A percentile compares a stretch with the other conserved stretches of the same genome.
Evolutionary conservation across 92 coral and sea anemone species (phyloP).

Genomic region (Phymanthus crucifer): DNA sequence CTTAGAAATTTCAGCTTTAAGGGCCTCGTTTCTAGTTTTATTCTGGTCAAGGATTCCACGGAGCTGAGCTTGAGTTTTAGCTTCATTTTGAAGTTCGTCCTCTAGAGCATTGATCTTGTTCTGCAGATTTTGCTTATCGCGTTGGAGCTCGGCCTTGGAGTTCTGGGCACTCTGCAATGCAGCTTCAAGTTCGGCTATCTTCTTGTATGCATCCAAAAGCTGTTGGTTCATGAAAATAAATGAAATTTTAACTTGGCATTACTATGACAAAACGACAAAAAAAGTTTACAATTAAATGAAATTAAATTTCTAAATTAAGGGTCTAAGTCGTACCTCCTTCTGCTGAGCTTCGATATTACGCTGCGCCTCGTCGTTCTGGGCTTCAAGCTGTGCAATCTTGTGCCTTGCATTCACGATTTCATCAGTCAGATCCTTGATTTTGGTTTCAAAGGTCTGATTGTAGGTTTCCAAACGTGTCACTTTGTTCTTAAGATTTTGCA

Average conservation of each 20-base stretch:
- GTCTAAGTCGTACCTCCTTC: slow-evolving; percentile 56
- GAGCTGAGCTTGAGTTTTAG: slow-evolving; percentile 94
- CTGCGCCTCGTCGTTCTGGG: slow-evolving; percentile 74
- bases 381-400: slow-evolving; percentile 87
- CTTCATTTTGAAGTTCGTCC: slow-evolving; percentile 93
- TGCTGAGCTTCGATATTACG: slow-evolving; percentile 85
- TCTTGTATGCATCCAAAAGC: slow-evolving; percentile 83
- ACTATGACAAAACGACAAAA: not conserved
- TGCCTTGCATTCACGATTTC: slow-evolving; percentile 92
- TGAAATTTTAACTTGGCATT: not conserved
- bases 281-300: not conserved
- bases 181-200: slow-evolving; percentile 89
- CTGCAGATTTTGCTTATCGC: slow-evolving; percentile 81
- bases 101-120: slow-evolving; percentile 84
- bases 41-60: slow-evolving; percentile 85
- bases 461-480: slow-evolving; percentile 82
- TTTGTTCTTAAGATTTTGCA: slow-evolving; percentile 77
- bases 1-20: slow-evolving; percentile 84
- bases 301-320: not conserved
- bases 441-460: slow-evolving; percentile 78
- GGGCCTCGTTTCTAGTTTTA: slow-evolving; percentile 82
- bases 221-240: not conserved
- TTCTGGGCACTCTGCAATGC: slow-evolving; percentile 82
- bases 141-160: slow-evolving; percentile 82
- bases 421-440: slow-evolving; percentile 80